phyloP scores from a whole-genome alignment of 64 coral and sea anemone species.

The Acropora yongei region DNA sequence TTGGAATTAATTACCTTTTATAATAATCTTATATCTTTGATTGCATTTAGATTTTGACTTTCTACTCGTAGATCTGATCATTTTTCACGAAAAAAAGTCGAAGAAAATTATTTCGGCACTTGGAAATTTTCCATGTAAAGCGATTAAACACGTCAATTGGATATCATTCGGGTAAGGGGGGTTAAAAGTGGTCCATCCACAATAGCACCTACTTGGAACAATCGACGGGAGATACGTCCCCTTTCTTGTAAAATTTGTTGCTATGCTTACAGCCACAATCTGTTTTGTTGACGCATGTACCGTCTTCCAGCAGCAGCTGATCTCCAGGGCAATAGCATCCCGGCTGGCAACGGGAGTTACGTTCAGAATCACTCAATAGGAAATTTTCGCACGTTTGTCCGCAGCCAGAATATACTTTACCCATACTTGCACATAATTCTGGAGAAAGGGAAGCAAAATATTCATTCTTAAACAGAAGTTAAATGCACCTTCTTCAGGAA shows the following conservation, averaged over 20 bases:
- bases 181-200: too few relatives aligned
- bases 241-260: conserved; percentile 81
- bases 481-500: background rate
- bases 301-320: conserved; percentile 78
- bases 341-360: conserved; percentile 56
- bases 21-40: too few relatives aligned
- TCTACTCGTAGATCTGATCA: too few relatives aligned
- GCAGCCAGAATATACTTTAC: conserved; percentile 72
- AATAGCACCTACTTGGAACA: conserved; percentile 86
- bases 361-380: conserved; percentile 8
- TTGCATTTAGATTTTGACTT: too few relatives aligned
- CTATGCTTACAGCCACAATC: conserved; percentile 96
- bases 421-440: conserved; percentile 71
- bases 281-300: conserved; percentile 56
- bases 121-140: too few relatives aligned
- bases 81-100: too few relatives aligned
- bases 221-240: conserved; percentile 78
- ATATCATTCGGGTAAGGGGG: too few relatives aligned
- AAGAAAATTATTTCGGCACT: too few relatives aligned
- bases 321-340: conserved; percentile 87
- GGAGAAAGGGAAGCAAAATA: background rate
- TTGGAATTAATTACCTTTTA: too few relatives aligned
- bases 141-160: too few relatives aligned
- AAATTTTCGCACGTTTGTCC: conserved; percentile 91
- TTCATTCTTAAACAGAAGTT: background rate